These are phyloP conservation scores for Sebastes nivosus DNA, from an alignment of 2,797 vertebrate genomes.

Conservation along the genomic window DNA sequence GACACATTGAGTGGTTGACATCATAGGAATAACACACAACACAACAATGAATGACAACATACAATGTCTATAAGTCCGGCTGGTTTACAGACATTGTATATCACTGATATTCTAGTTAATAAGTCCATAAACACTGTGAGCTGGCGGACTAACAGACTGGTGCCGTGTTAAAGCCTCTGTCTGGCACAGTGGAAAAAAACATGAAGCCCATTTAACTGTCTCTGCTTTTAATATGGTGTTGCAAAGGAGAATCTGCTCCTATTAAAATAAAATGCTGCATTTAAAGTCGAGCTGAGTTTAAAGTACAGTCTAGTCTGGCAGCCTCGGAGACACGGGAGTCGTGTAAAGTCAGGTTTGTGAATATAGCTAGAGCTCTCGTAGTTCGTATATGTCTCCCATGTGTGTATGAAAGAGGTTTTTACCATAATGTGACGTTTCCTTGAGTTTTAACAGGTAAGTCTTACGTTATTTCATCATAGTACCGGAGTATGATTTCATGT, in stretches of 20 bases:
- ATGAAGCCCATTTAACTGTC: slow-evolving; percentile 53
- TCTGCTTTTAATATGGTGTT: slow-evolving; percentile 63
- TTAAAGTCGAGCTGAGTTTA: slow-evolving; percentile 33
- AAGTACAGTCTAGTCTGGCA: slow-evolving; percentile 5
- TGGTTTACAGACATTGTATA: not conserved
- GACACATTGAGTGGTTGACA: slow-evolving; percentile 56
- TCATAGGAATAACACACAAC: not conserved
- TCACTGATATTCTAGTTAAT: slow-evolving; percentile 61
- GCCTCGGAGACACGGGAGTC: slow-evolving; percentile 10
- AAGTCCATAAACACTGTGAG: slow-evolving; percentile 61
- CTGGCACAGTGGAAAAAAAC: slow-evolving; percentile 48
- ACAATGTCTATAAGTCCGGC: not conserved
- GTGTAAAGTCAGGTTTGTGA: slow-evolving; percentile 18
- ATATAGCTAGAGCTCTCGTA: slow-evolving; percentile 1
- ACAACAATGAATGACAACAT: not conserved
- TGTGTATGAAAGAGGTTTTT: slow-evolving; percentile 14
- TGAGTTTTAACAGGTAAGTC: not conserved
- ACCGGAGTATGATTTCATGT: not conserved
- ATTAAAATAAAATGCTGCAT: slow-evolving; percentile 42
- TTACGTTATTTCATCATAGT: not conserved
- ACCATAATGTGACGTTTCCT: slow-evolving; percentile 2
- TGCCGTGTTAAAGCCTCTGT: slow-evolving; percentile 49
- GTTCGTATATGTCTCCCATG: not conserved
- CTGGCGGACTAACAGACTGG: slow-evolving; percentile 55
- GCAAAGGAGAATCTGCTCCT: slow-evolving; percentile 40